A percentile compares a stretch with the other conserved stretches of the same genome.
phyloP scores from a whole-genome alignment of 2,113 vertebrate genomes.

The Microtus pennsylvanicus region DNA sequence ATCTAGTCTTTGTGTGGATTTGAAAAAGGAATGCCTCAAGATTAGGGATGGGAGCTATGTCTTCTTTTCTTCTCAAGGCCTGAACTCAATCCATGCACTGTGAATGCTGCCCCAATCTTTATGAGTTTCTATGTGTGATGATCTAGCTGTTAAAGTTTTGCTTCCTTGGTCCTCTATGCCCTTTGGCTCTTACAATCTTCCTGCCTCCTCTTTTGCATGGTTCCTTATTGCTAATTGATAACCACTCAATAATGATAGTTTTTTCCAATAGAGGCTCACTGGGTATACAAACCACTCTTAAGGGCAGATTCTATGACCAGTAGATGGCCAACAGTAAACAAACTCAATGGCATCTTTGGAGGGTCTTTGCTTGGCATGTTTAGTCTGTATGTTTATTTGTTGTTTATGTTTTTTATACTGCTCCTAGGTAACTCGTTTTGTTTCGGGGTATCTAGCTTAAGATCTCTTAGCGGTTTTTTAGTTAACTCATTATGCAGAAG shows the following conservation, averaged over 20 bases:
- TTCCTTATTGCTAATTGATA: background rate
- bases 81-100: background rate
- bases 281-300: background rate
- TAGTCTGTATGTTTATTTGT: background rate
- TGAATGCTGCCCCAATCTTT: background rate
- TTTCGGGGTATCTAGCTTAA: background rate
- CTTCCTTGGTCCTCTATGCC: background rate
- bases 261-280: background rate
- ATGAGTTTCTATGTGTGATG: background rate
- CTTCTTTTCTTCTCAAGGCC: background rate
- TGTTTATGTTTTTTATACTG: no score
- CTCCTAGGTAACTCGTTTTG: background rate
- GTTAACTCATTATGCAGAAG: background rate
- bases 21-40: background rate
- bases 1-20: slow-evolving; percentile 5
- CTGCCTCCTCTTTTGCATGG: background rate
- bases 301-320: background rate
- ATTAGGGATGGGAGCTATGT: background rate
- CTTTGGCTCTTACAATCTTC: background rate
- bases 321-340: background rate
- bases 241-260: background rate
- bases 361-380: background rate
- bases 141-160: background rate
- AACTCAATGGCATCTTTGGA: background rate
- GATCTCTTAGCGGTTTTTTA: background rate